These are phyloP conservation scores for Oppia nitens DNA, from an alignment of 1,140 invertebrate species.

Conservation along the genomic window DNA sequence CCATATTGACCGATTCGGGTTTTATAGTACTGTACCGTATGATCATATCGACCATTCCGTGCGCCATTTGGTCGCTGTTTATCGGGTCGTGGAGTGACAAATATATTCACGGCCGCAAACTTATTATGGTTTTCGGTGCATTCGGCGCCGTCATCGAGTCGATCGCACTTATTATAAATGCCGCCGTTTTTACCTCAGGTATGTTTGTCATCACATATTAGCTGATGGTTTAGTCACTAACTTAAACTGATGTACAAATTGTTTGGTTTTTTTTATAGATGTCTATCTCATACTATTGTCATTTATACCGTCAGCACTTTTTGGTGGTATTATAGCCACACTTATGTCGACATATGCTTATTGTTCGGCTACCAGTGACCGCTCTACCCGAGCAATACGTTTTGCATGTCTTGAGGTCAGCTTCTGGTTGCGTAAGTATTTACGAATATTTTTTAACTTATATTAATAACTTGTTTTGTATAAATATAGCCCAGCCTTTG, in stretches of 20 bases:
- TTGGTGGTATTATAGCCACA: slow-evolving; percentile 12
- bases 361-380: slow-evolving; percentile 12
- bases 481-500: slow-evolving; percentile 7
- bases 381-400: background rate
- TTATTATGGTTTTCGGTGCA: slow-evolving; percentile 4
- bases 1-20: background rate
- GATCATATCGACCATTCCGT: background rate
- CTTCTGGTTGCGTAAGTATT: slow-evolving; percentile 9
- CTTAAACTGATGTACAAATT: background rate
- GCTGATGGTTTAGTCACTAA: background rate
- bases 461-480: background rate
- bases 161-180: slow-evolving; percentile 8
- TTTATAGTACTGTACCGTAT: slow-evolving; percentile 4
- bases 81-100: slow-evolving; percentile 13
- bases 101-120: slow-evolving; percentile 11
- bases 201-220: background rate
- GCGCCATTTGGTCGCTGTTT: slow-evolving; percentile 9
- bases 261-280: slow-evolving; percentile 3
- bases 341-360: slow-evolving; percentile 11
- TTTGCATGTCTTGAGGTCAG: slow-evolving; percentile 14
- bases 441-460: background rate
- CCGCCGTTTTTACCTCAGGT: slow-evolving; percentile 4
- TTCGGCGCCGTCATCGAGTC: slow-evolving; percentile 3
- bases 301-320: slow-evolving; percentile 9
- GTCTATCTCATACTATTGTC: slow-evolving; percentile 7